Evolutionary conservation across 2,797 vertebrate species (phyloP).

Genomic region (Arctocebus calabarensis): DNA sequence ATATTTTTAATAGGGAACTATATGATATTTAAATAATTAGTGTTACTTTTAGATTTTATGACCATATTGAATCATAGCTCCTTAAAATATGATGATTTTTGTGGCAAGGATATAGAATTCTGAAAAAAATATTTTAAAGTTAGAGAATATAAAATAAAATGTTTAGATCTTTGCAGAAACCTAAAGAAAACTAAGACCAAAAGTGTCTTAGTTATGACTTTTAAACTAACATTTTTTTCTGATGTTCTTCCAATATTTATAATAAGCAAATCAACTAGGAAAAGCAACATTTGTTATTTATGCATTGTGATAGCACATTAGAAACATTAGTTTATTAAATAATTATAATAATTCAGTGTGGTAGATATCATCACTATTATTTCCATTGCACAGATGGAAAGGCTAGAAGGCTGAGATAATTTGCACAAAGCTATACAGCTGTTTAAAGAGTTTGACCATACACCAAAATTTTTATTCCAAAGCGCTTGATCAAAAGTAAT

Average conservation of each 20-base stretch:
- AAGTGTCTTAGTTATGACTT: neutral
- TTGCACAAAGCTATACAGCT: neutral
- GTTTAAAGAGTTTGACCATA: neutral
- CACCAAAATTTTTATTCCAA: neutral
- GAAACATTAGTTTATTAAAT: neutral
- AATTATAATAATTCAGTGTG: neutral
- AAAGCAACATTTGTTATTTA: neutral
- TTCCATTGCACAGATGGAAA: neutral
- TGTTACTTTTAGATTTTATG: neutral
- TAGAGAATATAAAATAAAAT: neutral
- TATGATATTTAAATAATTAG: neutral
- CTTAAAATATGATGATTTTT: neutral
- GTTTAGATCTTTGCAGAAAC: neutral
- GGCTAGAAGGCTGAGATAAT: neutral
- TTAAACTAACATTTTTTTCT: neutral
- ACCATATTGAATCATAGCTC: neutral
- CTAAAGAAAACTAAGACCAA: neutral
- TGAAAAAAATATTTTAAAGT: constrained; percentile 14
- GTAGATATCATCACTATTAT: neutral
- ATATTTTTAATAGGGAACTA: neutral
- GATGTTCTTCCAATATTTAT: neutral
- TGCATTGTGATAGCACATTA: neutral
- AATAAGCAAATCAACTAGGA: neutral
- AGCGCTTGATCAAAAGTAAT: neutral
- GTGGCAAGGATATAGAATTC: neutral